A percentile compares a stretch with the other conserved stretches of the same genome.
These are phyloP conservation scores for Tetragonula clypearis DNA, from an alignment of 1,140 invertebrate genomes.

Conservation along the genomic window DNA sequence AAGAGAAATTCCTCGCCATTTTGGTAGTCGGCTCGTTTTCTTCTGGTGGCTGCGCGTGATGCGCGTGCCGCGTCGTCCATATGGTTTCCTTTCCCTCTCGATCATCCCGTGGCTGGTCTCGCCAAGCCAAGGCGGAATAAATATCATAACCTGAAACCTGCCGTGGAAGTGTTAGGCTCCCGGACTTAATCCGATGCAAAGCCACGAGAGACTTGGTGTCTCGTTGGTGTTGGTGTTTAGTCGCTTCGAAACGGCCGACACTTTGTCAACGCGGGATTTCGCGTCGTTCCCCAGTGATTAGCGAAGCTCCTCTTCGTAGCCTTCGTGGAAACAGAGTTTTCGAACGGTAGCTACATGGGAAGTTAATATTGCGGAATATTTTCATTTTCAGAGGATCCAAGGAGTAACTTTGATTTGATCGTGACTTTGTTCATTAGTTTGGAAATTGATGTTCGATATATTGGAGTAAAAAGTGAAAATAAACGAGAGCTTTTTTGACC, in stretches of 20 bases:
- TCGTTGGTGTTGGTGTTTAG: background rate
- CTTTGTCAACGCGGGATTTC: slow-evolving; percentile 38
- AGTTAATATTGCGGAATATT: background rate
- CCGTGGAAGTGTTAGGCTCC: slow-evolving; percentile 53
- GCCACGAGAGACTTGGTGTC: slow-evolving; percentile 24
- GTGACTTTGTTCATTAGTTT: too few relatives aligned
- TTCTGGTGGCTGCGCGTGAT: slow-evolving; percentile 53
- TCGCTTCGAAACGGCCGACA: slow-evolving; percentile 1
- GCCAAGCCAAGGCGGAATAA: slow-evolving; percentile 57
- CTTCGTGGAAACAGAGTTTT: slow-evolving; percentile 2
- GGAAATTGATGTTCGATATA: too few relatives aligned
- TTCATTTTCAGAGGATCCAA: too few relatives aligned
- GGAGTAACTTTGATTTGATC: too few relatives aligned
- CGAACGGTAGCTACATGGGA: background rate
- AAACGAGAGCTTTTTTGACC: too few relatives aligned
- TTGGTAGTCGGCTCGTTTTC: slow-evolving; percentile 24
- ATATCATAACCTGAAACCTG: slow-evolving; percentile 63
- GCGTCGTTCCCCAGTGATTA: slow-evolving; percentile 16
- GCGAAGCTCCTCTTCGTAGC: background rate
- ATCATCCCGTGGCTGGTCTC: slow-evolving; percentile 44
- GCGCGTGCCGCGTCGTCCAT: slow-evolving; percentile 67
- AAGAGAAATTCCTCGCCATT: slow-evolving; percentile 21
- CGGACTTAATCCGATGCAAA: slow-evolving; percentile 47
- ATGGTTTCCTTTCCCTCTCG: slow-evolving; percentile 65
- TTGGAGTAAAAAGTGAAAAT: too few relatives aligned